Base-by-base conservation (phyloP, 2,113 vertebrate species). In the Ictalurus furcatus region DNA sequence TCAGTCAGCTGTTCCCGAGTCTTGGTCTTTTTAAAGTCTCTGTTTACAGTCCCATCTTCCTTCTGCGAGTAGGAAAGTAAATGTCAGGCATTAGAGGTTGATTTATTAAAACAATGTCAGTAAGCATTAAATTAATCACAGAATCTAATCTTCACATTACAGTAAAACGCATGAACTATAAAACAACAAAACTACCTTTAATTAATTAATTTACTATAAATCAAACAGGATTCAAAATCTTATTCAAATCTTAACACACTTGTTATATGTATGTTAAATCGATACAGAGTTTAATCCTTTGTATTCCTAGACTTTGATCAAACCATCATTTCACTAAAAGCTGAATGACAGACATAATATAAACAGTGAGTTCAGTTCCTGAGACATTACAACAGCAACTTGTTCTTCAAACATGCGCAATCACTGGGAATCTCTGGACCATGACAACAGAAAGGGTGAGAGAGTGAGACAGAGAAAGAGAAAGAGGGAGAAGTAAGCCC, bases 11-110 rank as follows among this genome's bases (percentile, higher is more conserved):
- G 97, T 28, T 98, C 97, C 91, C 96, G 96, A 74, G 97, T 99
- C 91, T 96, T 97, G 8, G 98, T 99, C 94, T 98, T 99, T 95
- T 99, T 99, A 93, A 99, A 99, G 91, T 99, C 98, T 86, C 97
- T 96, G 95, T 99, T 98, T 91, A 99, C 98, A 0, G 97, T 97
- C 90, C 98, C 98, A 0, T 99, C 98, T 94, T 99, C 98, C 44
- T 98, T 99, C 98, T 99, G 89, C 25, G 92, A 90, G 88, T 69
- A 69, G 21, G 30, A 40, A 58, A 87, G 40, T 25, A 67, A 84
- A 86, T 28, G 19, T 30, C 23, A 30, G 7, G 28, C n/a, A 76
- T 76, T 85, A 65, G 28, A 63, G 0, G 9, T 52, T 52, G 48
- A 80, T 9, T 25, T 40, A 37, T 71, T 58, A 71, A 23, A 9